These are phyloP conservation scores for Trichonephila clavipes DNA, from an alignment of 1,140 invertebrate species.

Conservation along the genomic window DNA sequence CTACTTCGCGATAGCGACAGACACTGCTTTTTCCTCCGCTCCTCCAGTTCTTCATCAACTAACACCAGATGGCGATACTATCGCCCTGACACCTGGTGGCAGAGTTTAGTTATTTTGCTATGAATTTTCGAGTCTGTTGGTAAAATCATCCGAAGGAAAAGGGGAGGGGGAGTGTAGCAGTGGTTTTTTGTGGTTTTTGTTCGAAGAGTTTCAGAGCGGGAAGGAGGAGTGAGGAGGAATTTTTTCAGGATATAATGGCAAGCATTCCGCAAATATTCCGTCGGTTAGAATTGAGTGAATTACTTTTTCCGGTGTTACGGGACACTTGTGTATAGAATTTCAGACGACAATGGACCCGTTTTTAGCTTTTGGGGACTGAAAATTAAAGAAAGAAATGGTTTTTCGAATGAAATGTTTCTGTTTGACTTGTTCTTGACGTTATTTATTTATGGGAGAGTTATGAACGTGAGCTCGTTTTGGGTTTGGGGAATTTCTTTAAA, in stretches of 20 bases:
- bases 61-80: slow-evolving; percentile 37
- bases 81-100: slow-evolving; percentile 57
- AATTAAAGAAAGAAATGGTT: neutral
- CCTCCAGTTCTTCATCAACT: neutral
- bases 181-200: neutral
- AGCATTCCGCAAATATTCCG: slow-evolving; percentile 37
- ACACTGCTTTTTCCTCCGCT: neutral
- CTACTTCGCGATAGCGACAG: slow-evolving; percentile 48
- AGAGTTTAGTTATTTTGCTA: neutral
- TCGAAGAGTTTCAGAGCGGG: neutral
- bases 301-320: slow-evolving; percentile 21
- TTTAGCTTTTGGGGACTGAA: neutral
- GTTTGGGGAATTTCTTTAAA: neutral
- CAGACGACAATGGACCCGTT: neutral
- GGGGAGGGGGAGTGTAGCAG: neutral
- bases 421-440: neutral
- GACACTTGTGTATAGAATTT: neutral
- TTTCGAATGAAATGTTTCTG: neutral
- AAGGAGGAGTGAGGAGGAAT: neutral
- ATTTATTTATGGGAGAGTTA: neutral
- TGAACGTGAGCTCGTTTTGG: neutral
- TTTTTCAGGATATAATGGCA: slow-evolving; percentile 21
- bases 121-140: neutral
- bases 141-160: neutral
- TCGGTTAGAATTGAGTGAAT: neutral